phyloP scores from a whole-genome alignment of 2,888 invertebrate species.

The Thysanoteuthis rhombus region DNA sequence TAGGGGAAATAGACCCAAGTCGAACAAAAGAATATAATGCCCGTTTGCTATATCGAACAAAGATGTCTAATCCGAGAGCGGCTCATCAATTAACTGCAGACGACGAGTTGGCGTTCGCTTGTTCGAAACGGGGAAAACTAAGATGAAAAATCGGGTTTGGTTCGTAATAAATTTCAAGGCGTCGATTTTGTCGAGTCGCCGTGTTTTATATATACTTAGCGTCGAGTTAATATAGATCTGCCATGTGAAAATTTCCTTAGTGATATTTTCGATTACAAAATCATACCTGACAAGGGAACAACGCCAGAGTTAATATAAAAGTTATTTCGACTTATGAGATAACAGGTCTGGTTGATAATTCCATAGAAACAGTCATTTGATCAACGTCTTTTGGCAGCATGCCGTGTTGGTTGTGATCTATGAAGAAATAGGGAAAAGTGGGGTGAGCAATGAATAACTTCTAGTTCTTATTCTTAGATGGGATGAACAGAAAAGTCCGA shows the following conservation, averaged over 20 bases:
- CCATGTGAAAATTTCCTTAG: neutral
- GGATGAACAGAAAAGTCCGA: no score
- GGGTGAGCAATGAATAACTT: no score
- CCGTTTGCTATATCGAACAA: neutral
- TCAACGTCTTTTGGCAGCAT: no score
- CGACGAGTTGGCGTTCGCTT: neutral
- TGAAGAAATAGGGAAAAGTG: no score
- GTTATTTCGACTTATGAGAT: no score
- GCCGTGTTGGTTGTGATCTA: no score
- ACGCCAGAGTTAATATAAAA: neutral
- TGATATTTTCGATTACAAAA: neutral
- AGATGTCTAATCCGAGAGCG: neutral
- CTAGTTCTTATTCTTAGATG: no score
- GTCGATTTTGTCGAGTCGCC: neutral
- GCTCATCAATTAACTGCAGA: neutral
- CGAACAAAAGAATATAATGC: neutral
- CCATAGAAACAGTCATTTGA: no score
- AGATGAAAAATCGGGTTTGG: neutral
- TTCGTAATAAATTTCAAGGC: neutral
- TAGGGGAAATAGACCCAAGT: neutral
- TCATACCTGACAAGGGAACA: neutral
- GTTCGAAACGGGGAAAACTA: neutral
- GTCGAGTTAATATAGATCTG: neutral
- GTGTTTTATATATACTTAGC: neutral
- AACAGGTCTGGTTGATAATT: no score